Evolutionary conservation across 2,888 invertebrate genomes (phyloP).

Genomic region (Athrips mouffetella): DNA sequence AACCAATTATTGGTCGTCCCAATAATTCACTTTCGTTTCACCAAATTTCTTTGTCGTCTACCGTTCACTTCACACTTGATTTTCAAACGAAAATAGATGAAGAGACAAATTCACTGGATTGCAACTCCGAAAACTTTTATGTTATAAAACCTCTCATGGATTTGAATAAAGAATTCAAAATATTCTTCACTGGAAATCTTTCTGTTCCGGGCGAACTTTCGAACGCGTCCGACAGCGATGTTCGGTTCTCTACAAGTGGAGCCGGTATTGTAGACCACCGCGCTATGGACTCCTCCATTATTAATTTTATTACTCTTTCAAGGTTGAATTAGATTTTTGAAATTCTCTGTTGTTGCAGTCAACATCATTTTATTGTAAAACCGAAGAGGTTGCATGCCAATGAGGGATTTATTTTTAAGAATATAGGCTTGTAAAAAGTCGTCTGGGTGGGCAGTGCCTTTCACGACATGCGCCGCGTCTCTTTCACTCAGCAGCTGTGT

Average conservation of each 20-base stretch:
- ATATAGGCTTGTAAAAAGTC: neutral
- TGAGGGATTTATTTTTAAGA: neutral
- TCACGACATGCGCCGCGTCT: conserved; percentile 13
- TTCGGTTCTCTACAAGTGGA: conserved; percentile 54
- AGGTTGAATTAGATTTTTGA: conserved; percentile 12
- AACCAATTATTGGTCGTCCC: conserved; percentile 18
- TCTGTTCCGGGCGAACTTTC: conserved; percentile 54
- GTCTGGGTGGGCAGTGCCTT: conserved; percentile 12
- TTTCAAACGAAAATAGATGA: conserved; percentile 17
- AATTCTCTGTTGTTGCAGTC: neutral
- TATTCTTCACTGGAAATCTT: conserved; percentile 50
- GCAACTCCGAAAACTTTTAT: neutral
- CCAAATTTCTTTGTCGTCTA: conserved; percentile 27
- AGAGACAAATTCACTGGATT: neutral
- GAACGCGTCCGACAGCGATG: conserved; percentile 62
- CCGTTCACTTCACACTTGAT: conserved; percentile 19
- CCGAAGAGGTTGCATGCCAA: neutral
- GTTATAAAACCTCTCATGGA: neutral
- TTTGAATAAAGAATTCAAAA: conserved; percentile 22
- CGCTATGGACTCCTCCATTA: conserved; percentile 35
- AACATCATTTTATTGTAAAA: neutral
- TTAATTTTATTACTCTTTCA: conserved; percentile 20
- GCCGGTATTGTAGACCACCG: conserved; percentile 38
- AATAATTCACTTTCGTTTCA: conserved; percentile 43
- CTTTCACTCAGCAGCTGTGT: conserved; percentile 14